phyloP scores from a whole-genome alignment of 2,888 invertebrate genomes.

The Cotesia congregata region DNA sequence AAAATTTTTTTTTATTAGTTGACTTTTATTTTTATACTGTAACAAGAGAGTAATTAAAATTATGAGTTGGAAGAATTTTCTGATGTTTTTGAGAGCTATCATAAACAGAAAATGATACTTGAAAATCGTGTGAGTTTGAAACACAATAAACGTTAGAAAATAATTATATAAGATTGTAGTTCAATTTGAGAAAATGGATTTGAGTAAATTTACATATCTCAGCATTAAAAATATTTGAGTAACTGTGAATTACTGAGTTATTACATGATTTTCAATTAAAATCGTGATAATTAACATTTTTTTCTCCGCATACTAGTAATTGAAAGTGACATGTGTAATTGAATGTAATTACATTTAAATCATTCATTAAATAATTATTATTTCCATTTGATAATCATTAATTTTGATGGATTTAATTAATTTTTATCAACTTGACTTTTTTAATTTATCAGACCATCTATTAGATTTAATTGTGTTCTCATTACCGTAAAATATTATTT shows the following conservation, averaged over 20 bases:
- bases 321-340: background rate
- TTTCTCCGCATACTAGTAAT: background rate
- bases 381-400: background rate
- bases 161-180: slow-evolving; percentile 42
- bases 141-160: slow-evolving; percentile 11
- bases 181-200: slow-evolving; percentile 25
- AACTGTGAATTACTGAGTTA: slow-evolving; percentile 20
- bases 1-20: slow-evolving; percentile 11
- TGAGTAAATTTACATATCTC: slow-evolving; percentile 52
- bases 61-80: slow-evolving; percentile 8
- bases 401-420: background rate
- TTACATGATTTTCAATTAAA: background rate
- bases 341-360: background rate
- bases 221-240: slow-evolving; percentile 40
- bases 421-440: background rate
- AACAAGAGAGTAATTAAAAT: slow-evolving; percentile 31
- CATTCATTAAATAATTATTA: background rate
- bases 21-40: slow-evolving; percentile 39
- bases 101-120: slow-evolving; percentile 9
- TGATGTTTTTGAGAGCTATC: background rate
- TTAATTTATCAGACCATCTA: background rate
- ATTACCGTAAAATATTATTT: background rate
- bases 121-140: slow-evolving; percentile 24
- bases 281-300: slow-evolving; percentile 8
- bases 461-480: background rate